These are phyloP conservation scores for Catamblyrhynchus diadema DNA, from an alignment of 2,797 vertebrate genomes.

Conservation along the genomic window DNA sequence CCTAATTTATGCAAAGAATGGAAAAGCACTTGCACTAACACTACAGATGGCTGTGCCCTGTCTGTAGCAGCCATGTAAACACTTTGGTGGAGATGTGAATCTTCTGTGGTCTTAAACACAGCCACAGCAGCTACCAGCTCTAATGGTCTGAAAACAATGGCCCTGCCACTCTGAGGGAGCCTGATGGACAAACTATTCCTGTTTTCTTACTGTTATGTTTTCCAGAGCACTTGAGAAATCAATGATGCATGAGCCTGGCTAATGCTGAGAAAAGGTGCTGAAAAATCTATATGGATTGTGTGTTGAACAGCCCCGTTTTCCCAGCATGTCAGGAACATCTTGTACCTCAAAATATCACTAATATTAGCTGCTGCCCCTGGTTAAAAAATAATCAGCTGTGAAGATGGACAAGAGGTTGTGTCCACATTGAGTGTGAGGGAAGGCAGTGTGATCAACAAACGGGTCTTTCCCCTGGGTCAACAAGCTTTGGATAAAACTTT, in stretches of 20 bases:
- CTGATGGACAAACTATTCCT: background rate
- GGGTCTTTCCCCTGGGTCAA: background rate
- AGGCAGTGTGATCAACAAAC: background rate
- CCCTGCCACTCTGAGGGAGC: background rate
- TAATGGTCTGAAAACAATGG: background rate
- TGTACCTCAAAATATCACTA: background rate
- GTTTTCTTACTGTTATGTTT: background rate
- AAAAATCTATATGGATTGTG: background rate
- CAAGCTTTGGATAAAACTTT: background rate
- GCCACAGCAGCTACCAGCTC: background rate
- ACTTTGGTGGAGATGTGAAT: background rate
- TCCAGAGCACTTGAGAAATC: background rate
- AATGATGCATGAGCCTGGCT: background rate
- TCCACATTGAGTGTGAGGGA: background rate
- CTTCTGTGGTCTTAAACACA: background rate
- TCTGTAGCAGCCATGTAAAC: background rate
- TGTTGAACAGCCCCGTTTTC: background rate
- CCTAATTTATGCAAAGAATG: slow-evolving; percentile 34
- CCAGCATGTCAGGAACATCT: background rate
- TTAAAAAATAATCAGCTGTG: background rate
- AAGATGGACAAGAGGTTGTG: background rate
- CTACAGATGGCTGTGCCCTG: slow-evolving; percentile 38
- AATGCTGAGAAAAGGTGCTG: background rate
- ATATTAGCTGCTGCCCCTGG: background rate
- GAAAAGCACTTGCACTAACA: background rate